Conservation (phyloP, 2,888 invertebrate species). For the Diaprepes abbreviatus region DNA sequence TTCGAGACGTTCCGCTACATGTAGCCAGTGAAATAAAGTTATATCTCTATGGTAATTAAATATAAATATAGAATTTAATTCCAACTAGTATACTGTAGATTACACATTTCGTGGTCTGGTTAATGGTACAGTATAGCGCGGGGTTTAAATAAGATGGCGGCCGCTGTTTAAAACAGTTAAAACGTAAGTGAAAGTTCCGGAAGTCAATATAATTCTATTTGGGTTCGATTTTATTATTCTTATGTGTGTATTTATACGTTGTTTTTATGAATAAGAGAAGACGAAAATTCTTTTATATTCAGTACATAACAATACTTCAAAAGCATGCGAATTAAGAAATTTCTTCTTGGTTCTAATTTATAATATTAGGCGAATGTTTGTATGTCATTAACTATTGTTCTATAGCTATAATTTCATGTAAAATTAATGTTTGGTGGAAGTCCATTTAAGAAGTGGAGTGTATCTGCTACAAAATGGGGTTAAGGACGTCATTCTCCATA, state of each 20-base stretch:
- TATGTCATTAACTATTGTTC: too few relatives aligned
- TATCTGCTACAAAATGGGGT: too few relatives aligned
- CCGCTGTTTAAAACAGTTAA: background rate
- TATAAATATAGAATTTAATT: conserved; percentile 14
- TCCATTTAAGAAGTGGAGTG: too few relatives aligned
- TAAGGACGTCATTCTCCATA: too few relatives aligned
- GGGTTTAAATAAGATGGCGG: conserved; percentile 4
- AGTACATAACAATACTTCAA: background rate
- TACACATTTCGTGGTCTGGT: conserved; percentile 1
- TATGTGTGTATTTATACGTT: background rate
- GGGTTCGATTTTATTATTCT: background rate
- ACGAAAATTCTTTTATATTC: background rate
- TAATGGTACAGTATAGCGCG: background rate
- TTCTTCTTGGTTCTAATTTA: too few relatives aligned
- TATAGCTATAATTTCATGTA: too few relatives aligned
- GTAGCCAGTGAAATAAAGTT: background rate
- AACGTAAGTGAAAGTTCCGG: conserved; percentile 9
- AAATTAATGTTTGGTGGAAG: too few relatives aligned
- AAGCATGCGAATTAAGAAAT: too few relatives aligned
- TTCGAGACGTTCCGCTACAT: conserved; percentile 9
- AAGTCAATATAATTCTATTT: background rate
- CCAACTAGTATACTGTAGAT: background rate
- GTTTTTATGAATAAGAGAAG: background rate
- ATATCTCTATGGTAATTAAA: conserved; percentile 5
- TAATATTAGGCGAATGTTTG: too few relatives aligned